Evolutionary conservation across 2,797 vertebrate genomes (phyloP).

Genomic region (Rhincodon typus): DNA sequence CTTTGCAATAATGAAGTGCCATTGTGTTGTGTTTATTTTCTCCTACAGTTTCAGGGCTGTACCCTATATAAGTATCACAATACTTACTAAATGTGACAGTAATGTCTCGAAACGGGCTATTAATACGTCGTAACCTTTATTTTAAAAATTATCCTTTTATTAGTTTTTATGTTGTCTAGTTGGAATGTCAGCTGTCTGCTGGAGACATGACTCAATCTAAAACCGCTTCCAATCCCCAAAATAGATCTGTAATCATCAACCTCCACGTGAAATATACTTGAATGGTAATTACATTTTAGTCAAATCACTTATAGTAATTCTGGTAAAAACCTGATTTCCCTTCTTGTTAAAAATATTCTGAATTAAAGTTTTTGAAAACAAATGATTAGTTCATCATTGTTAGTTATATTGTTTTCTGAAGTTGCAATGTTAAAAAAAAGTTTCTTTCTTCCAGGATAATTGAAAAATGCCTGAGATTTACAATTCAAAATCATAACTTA

Average conservation of each 20-base stretch:
- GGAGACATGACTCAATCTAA: background rate
- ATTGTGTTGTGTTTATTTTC: background rate
- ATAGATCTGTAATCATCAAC: background rate
- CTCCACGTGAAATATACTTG: background rate
- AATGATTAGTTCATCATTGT: background rate
- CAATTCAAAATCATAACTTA: background rate
- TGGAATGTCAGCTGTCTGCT: background rate
- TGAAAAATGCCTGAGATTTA: background rate
- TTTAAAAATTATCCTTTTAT: background rate
- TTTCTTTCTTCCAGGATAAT: background rate
- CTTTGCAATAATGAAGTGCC: background rate
- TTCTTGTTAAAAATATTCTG: background rate
- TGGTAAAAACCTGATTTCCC: background rate
- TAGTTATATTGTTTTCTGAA: no score
- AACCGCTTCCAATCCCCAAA: background rate
- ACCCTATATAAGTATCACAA: background rate
- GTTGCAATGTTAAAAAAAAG: background rate
- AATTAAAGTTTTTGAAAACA: background rate
- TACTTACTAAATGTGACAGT: background rate
- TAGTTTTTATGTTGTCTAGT: background rate
- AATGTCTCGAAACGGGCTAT: background rate
- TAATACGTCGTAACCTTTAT: background rate
- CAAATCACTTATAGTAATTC: background rate
- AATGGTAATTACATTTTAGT: background rate
- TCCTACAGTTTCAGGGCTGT: background rate